phyloP scores from a whole-genome alignment of 2,888 invertebrate species.

The Hypselothyrea guttata region DNA sequence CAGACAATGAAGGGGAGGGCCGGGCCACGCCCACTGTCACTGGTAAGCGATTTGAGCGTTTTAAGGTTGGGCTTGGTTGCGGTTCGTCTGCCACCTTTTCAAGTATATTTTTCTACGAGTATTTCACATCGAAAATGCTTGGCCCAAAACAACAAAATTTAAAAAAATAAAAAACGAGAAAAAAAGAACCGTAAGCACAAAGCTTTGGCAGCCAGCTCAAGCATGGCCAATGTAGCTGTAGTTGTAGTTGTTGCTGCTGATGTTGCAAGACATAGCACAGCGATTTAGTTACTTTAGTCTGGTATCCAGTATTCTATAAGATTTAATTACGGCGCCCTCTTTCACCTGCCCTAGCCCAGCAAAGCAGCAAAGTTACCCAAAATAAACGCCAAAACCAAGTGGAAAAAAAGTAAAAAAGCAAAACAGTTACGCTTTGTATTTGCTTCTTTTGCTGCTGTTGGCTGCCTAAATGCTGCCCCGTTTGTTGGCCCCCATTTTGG shows the following conservation, averaged over 20 bases:
- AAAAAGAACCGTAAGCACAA: constrained; percentile 46
- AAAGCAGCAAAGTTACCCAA: constrained; percentile 16
- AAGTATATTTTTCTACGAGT: constrained; percentile 44
- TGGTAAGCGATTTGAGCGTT: constrained; percentile 36
- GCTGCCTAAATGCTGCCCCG: constrained; percentile 59
- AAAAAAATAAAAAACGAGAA: no score
- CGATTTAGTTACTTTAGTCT: constrained; percentile 45
- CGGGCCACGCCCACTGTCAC: constrained; percentile 63
- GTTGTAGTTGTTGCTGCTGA: constrained; percentile 15
- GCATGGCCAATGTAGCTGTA: constrained; percentile 48
- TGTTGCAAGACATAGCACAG: constrained; percentile 44
- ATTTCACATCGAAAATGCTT: constrained; percentile 56
- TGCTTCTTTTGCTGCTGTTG: constrained; percentile 44
- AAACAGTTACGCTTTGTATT: constrained; percentile 71
- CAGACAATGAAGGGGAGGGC: no score
- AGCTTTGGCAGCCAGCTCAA: constrained; percentile 56
- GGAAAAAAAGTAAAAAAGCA: constrained; percentile 20
- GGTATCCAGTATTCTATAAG: constrained; percentile 51
- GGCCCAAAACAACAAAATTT: no score
- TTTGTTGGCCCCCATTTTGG: constrained; percentile 65
- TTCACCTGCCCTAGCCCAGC: constrained; percentile 29
- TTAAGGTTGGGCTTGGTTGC: constrained; percentile 64
- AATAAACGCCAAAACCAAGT: constrained; percentile 5
- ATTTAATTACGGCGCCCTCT: constrained; percentile 65
- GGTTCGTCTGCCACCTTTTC: constrained; percentile 61